A percentile compares a stretch with the other conserved stretches of the same genome.
Evolutionary conservation across 2,797 vertebrate species (phyloP).

Genomic region (Onychomys torridus): DNA sequence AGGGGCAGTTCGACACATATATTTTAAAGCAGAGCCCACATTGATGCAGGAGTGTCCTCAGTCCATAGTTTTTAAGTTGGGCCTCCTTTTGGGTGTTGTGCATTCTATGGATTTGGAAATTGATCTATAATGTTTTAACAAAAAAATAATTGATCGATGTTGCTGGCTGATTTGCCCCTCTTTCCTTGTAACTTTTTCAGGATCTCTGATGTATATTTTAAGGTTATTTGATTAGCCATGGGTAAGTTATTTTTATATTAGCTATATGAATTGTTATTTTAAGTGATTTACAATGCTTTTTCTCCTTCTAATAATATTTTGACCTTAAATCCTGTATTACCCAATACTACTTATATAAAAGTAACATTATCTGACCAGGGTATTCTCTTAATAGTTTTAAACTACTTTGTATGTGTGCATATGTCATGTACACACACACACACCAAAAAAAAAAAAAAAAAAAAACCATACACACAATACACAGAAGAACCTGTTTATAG

Average conservation of each 20-base stretch:
- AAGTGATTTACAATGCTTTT: not conserved
- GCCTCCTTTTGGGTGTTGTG: not conserved
- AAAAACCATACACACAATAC: too few relatives aligned
- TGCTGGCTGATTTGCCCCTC: not conserved
- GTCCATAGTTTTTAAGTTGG: not conserved
- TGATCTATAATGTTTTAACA: not conserved
- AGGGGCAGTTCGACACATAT: too few relatives aligned
- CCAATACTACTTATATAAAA: constrained; percentile 41
- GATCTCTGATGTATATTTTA: not conserved
- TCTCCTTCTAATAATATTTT: not conserved
- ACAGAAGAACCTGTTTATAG: not conserved
- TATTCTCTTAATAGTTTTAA: not conserved
- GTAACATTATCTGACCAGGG: not conserved
- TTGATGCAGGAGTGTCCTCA: not conserved
- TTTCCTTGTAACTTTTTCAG: not conserved
- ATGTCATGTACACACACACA: not conserved
- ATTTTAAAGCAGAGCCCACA: not conserved
- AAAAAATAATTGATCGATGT: not conserved
- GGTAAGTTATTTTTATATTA: not conserved
- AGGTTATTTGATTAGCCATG: constrained; percentile 18
- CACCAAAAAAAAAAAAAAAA: too few relatives aligned
- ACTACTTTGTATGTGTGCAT: not conserved
- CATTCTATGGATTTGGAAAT: not conserved
- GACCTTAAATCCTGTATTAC: not conserved
- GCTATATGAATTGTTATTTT: not conserved